phyloP scores from a whole-genome alignment of 2,888 invertebrate genomes.

The Epirrita christyi region DNA sequence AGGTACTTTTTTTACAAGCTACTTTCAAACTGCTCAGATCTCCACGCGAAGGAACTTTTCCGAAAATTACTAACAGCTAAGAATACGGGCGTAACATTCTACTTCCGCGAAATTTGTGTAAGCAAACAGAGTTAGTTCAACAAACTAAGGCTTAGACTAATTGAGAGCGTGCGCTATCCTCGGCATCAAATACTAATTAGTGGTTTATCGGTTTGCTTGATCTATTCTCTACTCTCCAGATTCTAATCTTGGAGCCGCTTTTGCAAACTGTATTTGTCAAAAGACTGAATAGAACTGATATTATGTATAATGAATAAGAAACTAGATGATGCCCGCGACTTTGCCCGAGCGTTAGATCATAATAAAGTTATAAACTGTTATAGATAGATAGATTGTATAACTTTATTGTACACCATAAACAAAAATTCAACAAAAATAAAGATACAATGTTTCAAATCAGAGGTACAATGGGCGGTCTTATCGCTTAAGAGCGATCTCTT shows the following conservation, averaged over 20 bases:
- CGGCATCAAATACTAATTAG: conserved; percentile 42
- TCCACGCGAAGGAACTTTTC: conserved; percentile 10
- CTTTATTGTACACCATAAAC: no score
- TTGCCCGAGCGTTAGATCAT: no score
- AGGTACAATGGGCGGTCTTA: no score
- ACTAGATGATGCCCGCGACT: no score
- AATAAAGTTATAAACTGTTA: no score
- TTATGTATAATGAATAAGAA: no score
- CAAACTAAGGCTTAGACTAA: conserved; percentile 44
- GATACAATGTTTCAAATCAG: no score
- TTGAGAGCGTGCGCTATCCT: conserved; percentile 58
- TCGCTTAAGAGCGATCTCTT: no score
- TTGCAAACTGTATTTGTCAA: conserved; percentile 20
- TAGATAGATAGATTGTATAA: no score
- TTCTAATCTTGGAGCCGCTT: conserved; percentile 35
- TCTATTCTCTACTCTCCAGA: conserved; percentile 32
- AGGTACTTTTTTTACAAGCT: not conserved
- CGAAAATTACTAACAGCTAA: conserved; percentile 11
- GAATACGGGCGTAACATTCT: conserved; percentile 13
- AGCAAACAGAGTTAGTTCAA: conserved; percentile 39
- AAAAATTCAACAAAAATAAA: no score
- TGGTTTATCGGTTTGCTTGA: conserved; percentile 34
- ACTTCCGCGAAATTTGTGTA: conserved; percentile 23
- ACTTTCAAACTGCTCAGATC: not conserved
- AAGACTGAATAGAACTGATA: not conserved